A percentile compares a stretch with the other conserved stretches of the same genome.
Conservation (phyloP, 2,113 vertebrate species). For the Corydoras maculifer region DNA sequence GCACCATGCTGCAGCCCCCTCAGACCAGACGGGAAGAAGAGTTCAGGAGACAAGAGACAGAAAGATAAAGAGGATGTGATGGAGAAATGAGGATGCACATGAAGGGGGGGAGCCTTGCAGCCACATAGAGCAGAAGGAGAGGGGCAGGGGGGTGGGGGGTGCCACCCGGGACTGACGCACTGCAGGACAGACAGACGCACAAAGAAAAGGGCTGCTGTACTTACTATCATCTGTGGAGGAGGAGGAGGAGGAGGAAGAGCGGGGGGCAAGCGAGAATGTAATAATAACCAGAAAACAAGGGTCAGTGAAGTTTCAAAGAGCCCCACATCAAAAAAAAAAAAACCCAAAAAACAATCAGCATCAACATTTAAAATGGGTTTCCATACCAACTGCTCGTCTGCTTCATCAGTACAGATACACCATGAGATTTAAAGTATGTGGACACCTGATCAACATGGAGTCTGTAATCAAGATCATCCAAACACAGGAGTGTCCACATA, state of each 20-base stretch:
- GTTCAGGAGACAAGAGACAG: constrained; percentile 17
- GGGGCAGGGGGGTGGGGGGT: constrained; percentile 26
- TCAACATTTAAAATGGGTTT: constrained; percentile 26
- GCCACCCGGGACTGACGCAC: constrained; percentile 70
- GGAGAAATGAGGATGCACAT: constrained; percentile 38
- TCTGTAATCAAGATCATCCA: no score
- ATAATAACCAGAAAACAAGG: constrained; percentile 73
- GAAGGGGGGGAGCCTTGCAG: constrained; percentile 63
- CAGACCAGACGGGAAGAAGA: constrained; percentile 31
- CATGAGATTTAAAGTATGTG: no score
- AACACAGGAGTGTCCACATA: no score
- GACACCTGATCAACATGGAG: no score
- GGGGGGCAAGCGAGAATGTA: constrained; percentile 69
- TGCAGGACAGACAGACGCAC: constrained; percentile 86
- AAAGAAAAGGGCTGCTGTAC: constrained; percentile 84
- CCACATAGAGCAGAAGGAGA: constrained; percentile 71
- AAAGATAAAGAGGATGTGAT: constrained; percentile 48
- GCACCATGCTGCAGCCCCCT: constrained; percentile 71
- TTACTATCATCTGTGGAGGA: constrained; percentile 98
- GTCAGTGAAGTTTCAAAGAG: constrained; percentile 74
- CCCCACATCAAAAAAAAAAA: constrained; percentile 62
- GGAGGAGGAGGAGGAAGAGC: constrained; percentile 33
- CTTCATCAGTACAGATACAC: background rate
- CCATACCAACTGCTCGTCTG: constrained; percentile 1
- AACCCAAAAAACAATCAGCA: constrained; percentile 36